A percentile compares a stretch with the other conserved stretches of the same genome.
Conservation (phyloP, 2,797 vertebrate genomes). For the Todus mexicanus region DNA sequence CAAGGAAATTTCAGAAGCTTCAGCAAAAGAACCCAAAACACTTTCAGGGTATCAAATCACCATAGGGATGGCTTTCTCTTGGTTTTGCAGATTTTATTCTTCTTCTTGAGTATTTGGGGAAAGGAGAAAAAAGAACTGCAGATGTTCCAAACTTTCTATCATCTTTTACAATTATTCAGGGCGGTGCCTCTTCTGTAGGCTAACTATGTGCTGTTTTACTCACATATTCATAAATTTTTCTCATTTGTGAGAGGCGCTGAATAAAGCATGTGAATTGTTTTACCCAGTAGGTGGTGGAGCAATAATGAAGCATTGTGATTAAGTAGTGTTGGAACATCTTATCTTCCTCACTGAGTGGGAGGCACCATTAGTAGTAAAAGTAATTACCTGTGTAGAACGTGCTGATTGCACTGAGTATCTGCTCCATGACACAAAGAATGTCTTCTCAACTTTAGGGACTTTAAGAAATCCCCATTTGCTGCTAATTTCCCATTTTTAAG, state of each 20-base stretch:
- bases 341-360: constrained; percentile 82
- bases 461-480: constrained; percentile 66
- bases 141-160: constrained; percentile 16
- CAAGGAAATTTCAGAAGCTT: constrained; percentile 43
- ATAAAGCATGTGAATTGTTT: constrained; percentile 79
- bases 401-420: constrained; percentile 84
- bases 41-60: constrained; percentile 15
- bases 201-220: constrained; percentile 48
- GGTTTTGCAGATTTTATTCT: background rate
- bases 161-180: constrained; percentile 27
- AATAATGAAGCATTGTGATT: constrained; percentile 90
- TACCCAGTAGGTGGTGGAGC: constrained; percentile 81
- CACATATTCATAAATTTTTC: constrained; percentile 78
- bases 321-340: constrained; percentile 85
- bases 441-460: constrained; percentile 60
- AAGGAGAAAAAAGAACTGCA: background rate
- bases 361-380: constrained; percentile 93
- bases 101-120: background rate
- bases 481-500: constrained; percentile 69
- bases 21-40: constrained; percentile 6
- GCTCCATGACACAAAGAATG: constrained; percentile 62
- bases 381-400: constrained; percentile 82
- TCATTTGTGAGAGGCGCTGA: constrained; percentile 75
- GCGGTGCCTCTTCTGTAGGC: constrained; percentile 32
- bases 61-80: background rate